Percentiles rank a stretch among this genome's conserved stretches.
Conservation (phyloP, 1,140 invertebrate species). For the Drosophila tropicalis region DNA sequence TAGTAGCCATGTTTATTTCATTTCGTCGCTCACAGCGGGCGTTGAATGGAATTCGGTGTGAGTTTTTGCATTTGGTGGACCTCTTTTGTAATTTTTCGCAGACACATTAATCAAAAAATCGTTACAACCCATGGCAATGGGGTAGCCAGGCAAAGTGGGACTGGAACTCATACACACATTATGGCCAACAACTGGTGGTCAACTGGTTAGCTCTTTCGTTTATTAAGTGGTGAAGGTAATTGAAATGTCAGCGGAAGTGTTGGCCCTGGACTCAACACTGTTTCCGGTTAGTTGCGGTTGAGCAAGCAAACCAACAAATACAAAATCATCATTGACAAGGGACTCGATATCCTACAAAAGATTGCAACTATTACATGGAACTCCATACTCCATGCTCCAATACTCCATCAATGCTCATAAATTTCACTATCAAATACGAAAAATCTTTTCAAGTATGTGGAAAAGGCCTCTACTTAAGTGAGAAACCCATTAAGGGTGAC, state of each 20-base stretch:
- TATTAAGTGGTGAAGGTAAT: conserved; percentile 81
- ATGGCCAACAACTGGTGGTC: conserved; percentile 44
- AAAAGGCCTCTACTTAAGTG: not conserved
- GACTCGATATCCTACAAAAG: not conserved
- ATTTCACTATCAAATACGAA: not conserved
- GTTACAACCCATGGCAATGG: conserved; percentile 56
- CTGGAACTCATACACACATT: conserved; percentile 42
- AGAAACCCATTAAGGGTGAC: too few species aligned
- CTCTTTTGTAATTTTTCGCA: conserved; percentile 78
- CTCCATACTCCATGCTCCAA: too few species aligned
- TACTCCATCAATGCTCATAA: not conserved
- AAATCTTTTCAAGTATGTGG: too few species aligned
- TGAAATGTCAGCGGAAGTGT: conserved; percentile 83
- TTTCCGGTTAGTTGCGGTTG: conserved; percentile 6
- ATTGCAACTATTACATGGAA: too few species aligned
- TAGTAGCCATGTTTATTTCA: conserved; percentile 78
- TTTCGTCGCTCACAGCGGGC: conserved; percentile 55
- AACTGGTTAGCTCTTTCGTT: conserved; percentile 35
- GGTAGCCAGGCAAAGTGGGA: not conserved
- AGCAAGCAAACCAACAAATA: conserved; percentile 14
- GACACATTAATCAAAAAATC: conserved; percentile 83
- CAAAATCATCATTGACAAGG: conserved; percentile 7
- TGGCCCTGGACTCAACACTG: conserved; percentile 61
- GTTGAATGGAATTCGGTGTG: not conserved
- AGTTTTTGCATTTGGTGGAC: conserved; percentile 31